Evolutionary conservation across 2,797 vertebrate species (phyloP).

Genomic region (Borostomias antarcticus): DNA sequence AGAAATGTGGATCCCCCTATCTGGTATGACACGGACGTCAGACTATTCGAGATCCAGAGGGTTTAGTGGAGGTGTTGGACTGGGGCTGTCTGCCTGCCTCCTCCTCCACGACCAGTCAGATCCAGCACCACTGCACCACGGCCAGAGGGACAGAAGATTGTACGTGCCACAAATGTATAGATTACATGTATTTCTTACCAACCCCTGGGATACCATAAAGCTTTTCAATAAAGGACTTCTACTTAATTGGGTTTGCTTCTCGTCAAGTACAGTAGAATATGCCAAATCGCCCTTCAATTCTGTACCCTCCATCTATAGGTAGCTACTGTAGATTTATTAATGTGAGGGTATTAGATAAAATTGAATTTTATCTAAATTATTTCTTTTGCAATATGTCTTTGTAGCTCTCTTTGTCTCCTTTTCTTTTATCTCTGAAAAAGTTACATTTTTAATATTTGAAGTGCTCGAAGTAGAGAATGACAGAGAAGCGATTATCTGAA

Average conservation of each 20-base stretch:
- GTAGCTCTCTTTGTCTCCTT: neutral
- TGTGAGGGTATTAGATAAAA: too few relatives aligned
- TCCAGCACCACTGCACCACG: neutral
- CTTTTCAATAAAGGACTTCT: slow-evolving; percentile 5
- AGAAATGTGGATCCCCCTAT: slow-evolving; percentile 96
- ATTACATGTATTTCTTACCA: neutral
- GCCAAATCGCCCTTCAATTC: neutral
- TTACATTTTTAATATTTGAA: neutral
- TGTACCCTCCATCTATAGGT: too few relatives aligned
- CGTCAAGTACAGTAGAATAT: neutral
- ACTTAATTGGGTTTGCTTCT: neutral
- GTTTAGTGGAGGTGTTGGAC: slow-evolving; percentile 72
- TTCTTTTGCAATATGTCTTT: neutral
- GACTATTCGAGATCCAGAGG: slow-evolving; percentile 97
- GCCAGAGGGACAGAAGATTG: slow-evolving; percentile 5
- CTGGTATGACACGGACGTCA: slow-evolving; percentile 97
- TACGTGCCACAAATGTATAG: neutral
- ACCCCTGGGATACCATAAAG: neutral
- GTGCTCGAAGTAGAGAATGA: neutral
- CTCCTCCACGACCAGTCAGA: too few relatives aligned
- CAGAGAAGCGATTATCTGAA: neutral
- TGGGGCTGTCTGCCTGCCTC: neutral
- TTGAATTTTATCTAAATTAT: too few relatives aligned
- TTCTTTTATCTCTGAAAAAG: neutral
- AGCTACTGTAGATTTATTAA: too few relatives aligned